These are phyloP conservation scores for Coturnix japonica DNA, from an alignment of 2,113 vertebrate genomes.

Conservation along the genomic window DNA sequence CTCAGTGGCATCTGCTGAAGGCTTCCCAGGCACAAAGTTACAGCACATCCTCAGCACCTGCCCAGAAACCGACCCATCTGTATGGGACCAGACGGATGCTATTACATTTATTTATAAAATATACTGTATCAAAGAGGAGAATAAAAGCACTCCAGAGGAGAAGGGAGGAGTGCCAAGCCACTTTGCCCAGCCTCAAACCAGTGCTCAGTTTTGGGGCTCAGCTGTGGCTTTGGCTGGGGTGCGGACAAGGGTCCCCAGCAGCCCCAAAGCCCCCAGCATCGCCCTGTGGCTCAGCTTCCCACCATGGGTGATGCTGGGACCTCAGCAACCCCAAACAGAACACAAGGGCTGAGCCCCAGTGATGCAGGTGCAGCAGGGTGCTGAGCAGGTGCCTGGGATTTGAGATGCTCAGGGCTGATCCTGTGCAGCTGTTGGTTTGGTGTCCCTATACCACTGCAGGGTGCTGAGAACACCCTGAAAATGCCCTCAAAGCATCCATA, in stretches of 20 bases:
- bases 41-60: background rate
- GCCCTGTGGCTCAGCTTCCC: background rate
- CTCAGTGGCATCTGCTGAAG: accelerated
- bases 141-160: background rate
- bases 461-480: background rate
- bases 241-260: background rate
- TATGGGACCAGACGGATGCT: background rate
- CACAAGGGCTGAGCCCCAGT: accelerated
- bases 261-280: background rate
- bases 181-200: background rate
- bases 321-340: too few species aligned
- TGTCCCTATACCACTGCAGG: background rate
- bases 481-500: background rate
- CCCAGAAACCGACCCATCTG: background rate
- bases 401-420: background rate
- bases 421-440: background rate
- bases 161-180: background rate
- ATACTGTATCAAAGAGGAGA: background rate
- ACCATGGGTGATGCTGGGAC: background rate
- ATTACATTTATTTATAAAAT: background rate
- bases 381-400: background rate
- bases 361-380: background rate
- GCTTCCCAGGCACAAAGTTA: background rate
- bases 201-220: background rate
- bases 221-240: background rate